Evolutionary conservation across 2,888 invertebrate genomes (phyloP), one percentile per base, ranked within the genome.

Genomic region (Ypsolopha scabrella): DNA sequence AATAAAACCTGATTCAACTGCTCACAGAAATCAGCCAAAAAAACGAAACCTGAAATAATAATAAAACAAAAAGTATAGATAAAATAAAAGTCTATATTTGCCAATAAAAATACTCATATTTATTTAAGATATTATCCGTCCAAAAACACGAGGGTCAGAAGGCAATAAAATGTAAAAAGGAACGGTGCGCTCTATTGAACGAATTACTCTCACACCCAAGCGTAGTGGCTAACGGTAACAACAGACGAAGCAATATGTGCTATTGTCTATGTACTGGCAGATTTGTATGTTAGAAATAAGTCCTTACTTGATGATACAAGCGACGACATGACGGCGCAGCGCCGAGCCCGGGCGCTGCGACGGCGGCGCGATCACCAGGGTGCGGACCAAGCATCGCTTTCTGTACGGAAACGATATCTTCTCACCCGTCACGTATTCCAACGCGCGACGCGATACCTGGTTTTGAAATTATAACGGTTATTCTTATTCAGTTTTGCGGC

Each of bases 281-380:
- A 38, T 38, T 38, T 3, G 38, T 3, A 38, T n/a, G n/a, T n/a
- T n/a, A 38, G 38, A 39, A 9, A 39, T 39, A 7, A 51, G 4
- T 24, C 4, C 72, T 66, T 77, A 96, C 96, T 94, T 94, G 55
- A 97, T 95, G 51, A 97, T 96, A 58, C 94, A 92, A 9, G 92
- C 91, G 51, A 97, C 93, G 13, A 95, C 94, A 55, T 94, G 90
- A 70, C 94, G 90, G 60, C 94, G 89, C 46, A 96, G 81, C 64
- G 93, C 93, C 14, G 91, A 92, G 60, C 93, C 93, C 43, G 94
- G 93, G 2, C 92, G 92, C 58, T 95, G 88, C 34, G 95, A 93
- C 70, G 95, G 95, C 4, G 94, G 92, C 36, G 95, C 91, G 65
- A 92, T 92, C 58, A 92, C 93, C 55, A 97, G 87, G 37, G 95